Conservation (phyloP, 2,113 vertebrate genomes). For the Ramphastos sulfuratus region DNA sequence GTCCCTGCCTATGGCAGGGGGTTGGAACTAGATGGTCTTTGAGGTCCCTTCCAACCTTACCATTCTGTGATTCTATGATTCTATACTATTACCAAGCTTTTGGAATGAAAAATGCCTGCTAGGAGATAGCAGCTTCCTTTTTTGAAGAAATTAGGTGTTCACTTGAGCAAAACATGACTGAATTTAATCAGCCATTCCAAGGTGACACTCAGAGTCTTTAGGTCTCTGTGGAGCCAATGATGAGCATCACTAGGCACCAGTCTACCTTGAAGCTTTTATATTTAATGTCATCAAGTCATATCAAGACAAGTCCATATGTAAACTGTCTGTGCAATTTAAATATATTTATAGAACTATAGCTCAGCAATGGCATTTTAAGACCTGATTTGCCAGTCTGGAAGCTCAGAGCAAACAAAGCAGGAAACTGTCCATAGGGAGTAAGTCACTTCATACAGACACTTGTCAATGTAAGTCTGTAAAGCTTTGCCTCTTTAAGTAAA, state of each 20-base stretch:
- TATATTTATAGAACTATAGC: not conserved
- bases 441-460: not conserved
- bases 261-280: constrained; percentile 43
- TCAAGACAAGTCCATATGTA: constrained; percentile 17
- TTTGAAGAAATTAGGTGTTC: not conserved
- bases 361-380: not conserved
- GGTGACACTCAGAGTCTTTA: not conserved
- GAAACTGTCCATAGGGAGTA: not conserved
- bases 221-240: not conserved
- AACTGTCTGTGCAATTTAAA: constrained; percentile 39
- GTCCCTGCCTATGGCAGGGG: too few species aligned
- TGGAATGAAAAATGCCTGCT: not conserved
- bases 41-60: too few species aligned
- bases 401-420: not conserved
- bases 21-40: too few species aligned
- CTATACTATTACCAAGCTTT: not conserved
- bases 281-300: not conserved
- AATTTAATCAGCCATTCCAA: constrained; percentile 18
- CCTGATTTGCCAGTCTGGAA: not conserved
- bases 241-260: constrained; percentile 50
- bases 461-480: not conserved
- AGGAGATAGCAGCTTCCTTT: not conserved
- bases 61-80: too few species aligned
- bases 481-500: not conserved
- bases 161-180: not conserved